These are phyloP conservation scores for Kryphioiulus occultus DNA, from an alignment of 2,888 invertebrate species.

Conservation along the genomic window DNA sequence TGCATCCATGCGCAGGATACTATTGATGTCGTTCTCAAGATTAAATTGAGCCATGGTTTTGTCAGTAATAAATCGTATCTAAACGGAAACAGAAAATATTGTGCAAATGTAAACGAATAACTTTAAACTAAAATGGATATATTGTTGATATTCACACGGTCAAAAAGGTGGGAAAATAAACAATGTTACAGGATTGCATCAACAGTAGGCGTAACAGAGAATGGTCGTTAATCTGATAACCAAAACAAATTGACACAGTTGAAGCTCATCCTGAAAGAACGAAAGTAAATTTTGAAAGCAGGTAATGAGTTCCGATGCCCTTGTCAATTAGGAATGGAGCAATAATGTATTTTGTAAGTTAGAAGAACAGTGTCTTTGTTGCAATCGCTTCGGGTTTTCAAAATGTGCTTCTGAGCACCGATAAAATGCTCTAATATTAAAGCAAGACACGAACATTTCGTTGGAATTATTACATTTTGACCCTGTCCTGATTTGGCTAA, in stretches of 20 bases:
- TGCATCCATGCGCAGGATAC: conserved; percentile 35
- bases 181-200: not conserved
- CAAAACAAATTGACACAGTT: not conserved
- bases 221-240: not conserved
- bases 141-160: not conserved
- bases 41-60: conserved; percentile 41
- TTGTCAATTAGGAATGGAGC: no score
- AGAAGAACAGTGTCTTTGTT: no score
- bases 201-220: not conserved
- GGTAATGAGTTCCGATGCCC: no score
- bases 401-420: no score
- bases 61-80: not conserved
- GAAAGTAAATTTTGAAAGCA: no score
- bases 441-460: no score
- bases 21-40: conserved; percentile 50
- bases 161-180: not conserved
- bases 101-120: not conserved
- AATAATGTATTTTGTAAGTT: no score
- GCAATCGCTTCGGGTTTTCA: no score
- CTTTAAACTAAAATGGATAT: not conserved
- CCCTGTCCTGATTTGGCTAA: no score
- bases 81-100: not conserved
- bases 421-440: no score
- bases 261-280: not conserved
- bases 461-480: no score